Conservation (phyloP, 1,140 invertebrate genomes). For the Lordiphosa mommai region DNA sequence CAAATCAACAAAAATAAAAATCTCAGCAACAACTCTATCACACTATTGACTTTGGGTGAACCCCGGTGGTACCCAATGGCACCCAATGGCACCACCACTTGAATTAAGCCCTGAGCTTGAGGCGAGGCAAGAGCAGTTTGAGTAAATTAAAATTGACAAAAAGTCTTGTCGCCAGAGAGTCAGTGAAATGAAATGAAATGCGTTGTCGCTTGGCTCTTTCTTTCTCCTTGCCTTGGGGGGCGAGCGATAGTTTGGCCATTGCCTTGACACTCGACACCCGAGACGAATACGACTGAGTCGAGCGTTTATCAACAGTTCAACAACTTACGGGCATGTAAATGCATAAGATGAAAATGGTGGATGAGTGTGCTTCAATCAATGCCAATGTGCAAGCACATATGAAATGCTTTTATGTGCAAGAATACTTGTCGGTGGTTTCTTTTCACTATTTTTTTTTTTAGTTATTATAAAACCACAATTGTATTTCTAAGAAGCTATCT, state of each 20-base stretch:
- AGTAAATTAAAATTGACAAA: slow-evolving; percentile 71
- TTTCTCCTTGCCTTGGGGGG: slow-evolving; percentile 10
- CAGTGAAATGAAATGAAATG: slow-evolving; percentile 15
- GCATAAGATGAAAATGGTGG: slow-evolving; percentile 23
- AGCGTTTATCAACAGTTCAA: slow-evolving; percentile 74
- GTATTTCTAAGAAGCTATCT: slow-evolving; percentile 42
- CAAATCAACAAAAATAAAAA: slow-evolving; percentile 37
- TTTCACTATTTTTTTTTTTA: slow-evolving; percentile 8
- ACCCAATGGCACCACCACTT: slow-evolving; percentile 43
- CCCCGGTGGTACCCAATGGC: too few species aligned
- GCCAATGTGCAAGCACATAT: slow-evolving; percentile 18
- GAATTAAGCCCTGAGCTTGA: slow-evolving; percentile 38
- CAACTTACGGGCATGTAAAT: slow-evolving; percentile 62
- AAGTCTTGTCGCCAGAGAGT: slow-evolving; percentile 1
- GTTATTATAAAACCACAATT: slow-evolving; percentile 47
- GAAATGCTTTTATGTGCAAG: slow-evolving; percentile 46
- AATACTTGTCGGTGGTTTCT: slow-evolving; percentile 23
- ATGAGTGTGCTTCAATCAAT: slow-evolving; percentile 66
- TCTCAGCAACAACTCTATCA: slow-evolving; percentile 36
- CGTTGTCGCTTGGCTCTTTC: slow-evolving; percentile 12
- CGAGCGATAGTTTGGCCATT: slow-evolving; percentile 39
- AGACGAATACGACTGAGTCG: slow-evolving; percentile 22
- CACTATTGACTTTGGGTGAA: slow-evolving; percentile 1
- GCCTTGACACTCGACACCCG: slow-evolving; percentile 38
- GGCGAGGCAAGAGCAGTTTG: slow-evolving; percentile 19